These are phyloP conservation scores for Microtus montanus DNA, from an alignment of 2,113 vertebrate species.

Conservation along the genomic window DNA sequence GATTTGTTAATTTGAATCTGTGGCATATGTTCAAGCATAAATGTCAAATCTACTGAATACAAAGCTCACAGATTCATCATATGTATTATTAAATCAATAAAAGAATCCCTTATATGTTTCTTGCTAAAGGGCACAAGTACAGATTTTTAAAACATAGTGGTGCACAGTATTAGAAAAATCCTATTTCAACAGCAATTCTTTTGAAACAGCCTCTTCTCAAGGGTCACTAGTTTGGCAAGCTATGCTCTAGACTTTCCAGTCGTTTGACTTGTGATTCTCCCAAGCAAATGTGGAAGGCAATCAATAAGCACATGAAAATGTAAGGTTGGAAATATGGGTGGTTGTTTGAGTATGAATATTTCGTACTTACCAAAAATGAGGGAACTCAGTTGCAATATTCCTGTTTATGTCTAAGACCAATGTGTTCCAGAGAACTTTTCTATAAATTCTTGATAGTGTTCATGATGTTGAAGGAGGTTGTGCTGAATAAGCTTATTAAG, in stretches of 20 bases:
- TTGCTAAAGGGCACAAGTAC: conserved; percentile 65
- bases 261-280: not conserved
- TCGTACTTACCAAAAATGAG: not conserved
- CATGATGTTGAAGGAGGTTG: not conserved
- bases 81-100: conserved; percentile 68
- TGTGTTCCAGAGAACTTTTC: not conserved
- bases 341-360: not conserved
- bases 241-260: not conserved
- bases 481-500: not conserved
- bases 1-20: conserved; percentile 53
- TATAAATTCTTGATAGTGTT: not conserved
- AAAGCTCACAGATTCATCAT: conserved; percentile 48
- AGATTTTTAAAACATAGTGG: conserved; percentile 59
- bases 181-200: conserved; percentile 71
- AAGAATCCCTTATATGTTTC: conserved; percentile 29
- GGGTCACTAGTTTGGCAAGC: conserved; percentile 55
- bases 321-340: not conserved
- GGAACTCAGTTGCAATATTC: not conserved
- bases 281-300: not conserved
- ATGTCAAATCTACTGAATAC: conserved; percentile 28
- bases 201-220: conserved; percentile 55
- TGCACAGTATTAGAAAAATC: conserved; percentile 62
- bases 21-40: conserved; percentile 38
- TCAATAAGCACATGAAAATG: not conserved
- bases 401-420: not conserved